Conservation (phyloP, 1,140 invertebrate genomes). For the Alviniconcha marisindica region DNA sequence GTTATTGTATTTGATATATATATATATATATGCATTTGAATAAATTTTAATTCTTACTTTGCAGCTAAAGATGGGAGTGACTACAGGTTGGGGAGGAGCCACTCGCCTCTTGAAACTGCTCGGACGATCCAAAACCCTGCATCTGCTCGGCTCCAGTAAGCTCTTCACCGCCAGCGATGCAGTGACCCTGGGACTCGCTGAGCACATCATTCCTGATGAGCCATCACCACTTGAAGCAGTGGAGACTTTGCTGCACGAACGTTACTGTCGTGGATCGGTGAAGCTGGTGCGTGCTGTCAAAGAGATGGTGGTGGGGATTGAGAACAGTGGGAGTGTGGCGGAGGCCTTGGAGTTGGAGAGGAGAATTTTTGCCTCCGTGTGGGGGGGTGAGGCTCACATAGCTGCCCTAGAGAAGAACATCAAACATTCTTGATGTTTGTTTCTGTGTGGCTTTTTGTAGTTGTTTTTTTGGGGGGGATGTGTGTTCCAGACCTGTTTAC, state of each 20-base stretch:
- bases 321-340: slow-evolving; percentile 42
- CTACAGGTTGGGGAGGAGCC: slow-evolving; percentile 80
- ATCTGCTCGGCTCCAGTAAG: slow-evolving; percentile 75
- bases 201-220: slow-evolving; percentile 59
- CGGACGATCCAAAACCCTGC: slow-evolving; percentile 76
- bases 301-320: slow-evolving; percentile 68
- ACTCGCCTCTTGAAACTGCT: slow-evolving; percentile 76
- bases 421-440: slow-evolving; percentile 51
- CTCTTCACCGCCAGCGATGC: slow-evolving; percentile 74
- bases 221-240: slow-evolving; percentile 62
- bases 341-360: slow-evolving; percentile 75
- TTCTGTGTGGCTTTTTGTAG: neutral
- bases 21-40: too few relatives aligned
- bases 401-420: slow-evolving; percentile 70
- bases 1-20: too few relatives aligned
- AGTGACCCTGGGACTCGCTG: slow-evolving; percentile 71
- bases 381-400: slow-evolving; percentile 76
- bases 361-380: slow-evolving; percentile 75
- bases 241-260: slow-evolving; percentile 71
- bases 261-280: slow-evolving; percentile 60
- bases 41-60: too few relatives aligned
- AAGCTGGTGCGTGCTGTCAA: slow-evolving; percentile 76
- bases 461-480: neutral
- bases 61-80: slow-evolving; percentile 78
- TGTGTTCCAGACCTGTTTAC: neutral